Percentiles rank a stretch among this genome's conserved stretches.
These are phyloP conservation scores for Pempheris klunzingeri DNA, from an alignment of 2,797 vertebrate species.

Conservation along the genomic window DNA sequence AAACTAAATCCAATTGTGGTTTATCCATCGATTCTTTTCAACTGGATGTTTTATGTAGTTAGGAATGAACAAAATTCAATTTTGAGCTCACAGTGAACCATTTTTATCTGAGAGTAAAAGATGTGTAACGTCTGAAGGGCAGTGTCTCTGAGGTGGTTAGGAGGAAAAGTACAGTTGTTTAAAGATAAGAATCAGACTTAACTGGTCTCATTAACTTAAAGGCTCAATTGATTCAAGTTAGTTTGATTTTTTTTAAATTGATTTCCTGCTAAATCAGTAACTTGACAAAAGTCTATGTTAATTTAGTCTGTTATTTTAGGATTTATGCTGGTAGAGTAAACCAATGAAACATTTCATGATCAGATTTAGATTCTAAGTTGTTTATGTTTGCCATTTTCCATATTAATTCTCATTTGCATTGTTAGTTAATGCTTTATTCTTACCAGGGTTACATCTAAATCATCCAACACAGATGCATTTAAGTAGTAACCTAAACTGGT, in stretches of 20 bases:
- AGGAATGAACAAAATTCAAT: background rate
- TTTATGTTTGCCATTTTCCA: background rate
- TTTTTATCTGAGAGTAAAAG: background rate
- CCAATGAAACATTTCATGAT: background rate
- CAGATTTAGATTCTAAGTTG: no score
- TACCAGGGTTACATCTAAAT: background rate
- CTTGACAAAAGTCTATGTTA: background rate
- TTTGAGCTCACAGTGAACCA: background rate
- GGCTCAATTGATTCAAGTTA: background rate
- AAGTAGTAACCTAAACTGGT: background rate
- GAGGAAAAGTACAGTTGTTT: background rate
- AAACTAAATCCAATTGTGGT: conserved; percentile 13
- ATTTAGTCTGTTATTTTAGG: no score
- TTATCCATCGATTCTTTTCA: background rate
- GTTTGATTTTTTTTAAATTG: background rate
- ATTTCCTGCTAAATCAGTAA: background rate
- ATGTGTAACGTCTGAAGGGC: background rate
- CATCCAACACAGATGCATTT: background rate
- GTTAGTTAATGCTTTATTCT: background rate
- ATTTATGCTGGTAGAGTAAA: background rate
- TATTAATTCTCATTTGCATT: background rate
- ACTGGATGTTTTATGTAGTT: background rate
- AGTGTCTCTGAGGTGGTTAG: background rate
- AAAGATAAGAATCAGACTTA: conserved; percentile 1
- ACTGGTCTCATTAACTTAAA: background rate